Percentiles rank a stretch among this genome's conserved stretches.
Conservation (phyloP, 2,888 invertebrate genomes). For the Cosmia trapezina region DNA sequence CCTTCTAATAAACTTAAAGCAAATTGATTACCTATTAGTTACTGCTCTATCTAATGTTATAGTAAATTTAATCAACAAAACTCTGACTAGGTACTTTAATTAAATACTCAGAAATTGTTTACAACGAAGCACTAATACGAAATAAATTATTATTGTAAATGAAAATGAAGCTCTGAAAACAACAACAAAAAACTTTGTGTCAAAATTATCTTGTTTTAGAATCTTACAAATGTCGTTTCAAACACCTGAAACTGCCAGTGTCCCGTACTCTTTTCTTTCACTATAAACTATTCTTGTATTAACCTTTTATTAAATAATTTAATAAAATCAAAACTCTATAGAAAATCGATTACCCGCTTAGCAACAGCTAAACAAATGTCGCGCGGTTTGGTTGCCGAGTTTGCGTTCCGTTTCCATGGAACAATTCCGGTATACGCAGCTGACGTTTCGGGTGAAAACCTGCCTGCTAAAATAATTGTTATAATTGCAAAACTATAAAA, state of each 20-base stretch:
- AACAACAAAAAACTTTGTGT: conserved; percentile 70
- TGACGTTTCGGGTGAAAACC: background rate
- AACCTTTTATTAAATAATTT: conserved; percentile 13
- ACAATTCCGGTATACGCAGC: conserved; percentile 48
- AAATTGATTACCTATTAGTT: conserved; percentile 45
- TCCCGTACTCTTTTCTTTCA: conserved; percentile 10
- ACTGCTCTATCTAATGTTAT: conserved; percentile 27
- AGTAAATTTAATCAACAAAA: conserved; percentile 21
- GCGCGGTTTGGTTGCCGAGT: conserved; percentile 73
- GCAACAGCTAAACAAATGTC: conserved; percentile 83
- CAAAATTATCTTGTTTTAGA: conserved; percentile 74
- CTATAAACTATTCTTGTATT: conserved; percentile 4
- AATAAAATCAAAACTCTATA: conserved; percentile 39
- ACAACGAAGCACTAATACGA: conserved; percentile 57
- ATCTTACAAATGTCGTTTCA: conserved; percentile 66
- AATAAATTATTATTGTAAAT: conserved; percentile 70
- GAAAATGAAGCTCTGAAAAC: conserved; percentile 69
- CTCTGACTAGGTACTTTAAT: conserved; percentile 14
- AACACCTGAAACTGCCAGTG: conserved; percentile 54
- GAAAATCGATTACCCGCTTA: conserved; percentile 82
- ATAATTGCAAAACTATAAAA: background rate
- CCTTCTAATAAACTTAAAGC: conserved; percentile 57
- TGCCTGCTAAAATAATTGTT: background rate
- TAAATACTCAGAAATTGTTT: conserved; percentile 44
- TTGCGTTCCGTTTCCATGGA: conserved; percentile 66